phyloP scores from a whole-genome alignment of 2,888 invertebrate species.

The Morpho achilles region DNA sequence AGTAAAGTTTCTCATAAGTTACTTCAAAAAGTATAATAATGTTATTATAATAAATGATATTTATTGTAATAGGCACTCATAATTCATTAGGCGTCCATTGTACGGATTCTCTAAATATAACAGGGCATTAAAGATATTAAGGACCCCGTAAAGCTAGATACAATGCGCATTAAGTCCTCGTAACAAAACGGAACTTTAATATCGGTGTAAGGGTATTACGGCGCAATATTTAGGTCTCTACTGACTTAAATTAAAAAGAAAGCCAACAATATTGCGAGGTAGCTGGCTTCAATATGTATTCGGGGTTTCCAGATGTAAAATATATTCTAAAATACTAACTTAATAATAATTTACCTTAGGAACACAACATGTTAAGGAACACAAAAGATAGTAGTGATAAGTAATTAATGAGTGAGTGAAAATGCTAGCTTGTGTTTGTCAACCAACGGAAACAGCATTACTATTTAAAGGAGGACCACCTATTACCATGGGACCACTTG shows the following conservation, averaged over 20 bases:
- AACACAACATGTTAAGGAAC: constrained; percentile 33
- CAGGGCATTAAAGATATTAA: constrained; percentile 32
- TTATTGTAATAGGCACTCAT: no score
- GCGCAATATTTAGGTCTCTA: constrained; percentile 21
- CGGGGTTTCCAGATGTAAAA: constrained; percentile 41
- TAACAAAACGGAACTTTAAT: constrained; percentile 40
- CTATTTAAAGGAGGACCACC: constrained; percentile 75
- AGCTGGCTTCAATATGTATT: no score
- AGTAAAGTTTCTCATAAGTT: no score
- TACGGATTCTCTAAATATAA: neutral
- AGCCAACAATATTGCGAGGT: no score
- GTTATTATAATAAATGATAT: no score
- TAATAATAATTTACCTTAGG: constrained; percentile 22
- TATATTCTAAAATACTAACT: no score
- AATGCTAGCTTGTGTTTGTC: constrained; percentile 85
- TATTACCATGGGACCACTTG: constrained; percentile 76
- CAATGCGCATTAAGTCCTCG: constrained; percentile 40
- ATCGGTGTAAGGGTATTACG: constrained; percentile 32
- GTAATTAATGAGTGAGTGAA: constrained; percentile 53
- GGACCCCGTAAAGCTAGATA: constrained; percentile 34
- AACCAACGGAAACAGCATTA: constrained; percentile 79
- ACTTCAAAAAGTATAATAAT: no score
- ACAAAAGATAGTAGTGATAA: constrained; percentile 52
- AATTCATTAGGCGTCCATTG: no score
- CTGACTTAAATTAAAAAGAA: no score